phyloP scores from a whole-genome alignment of 2,113 vertebrate species.

The Actinemys pallida region DNA sequence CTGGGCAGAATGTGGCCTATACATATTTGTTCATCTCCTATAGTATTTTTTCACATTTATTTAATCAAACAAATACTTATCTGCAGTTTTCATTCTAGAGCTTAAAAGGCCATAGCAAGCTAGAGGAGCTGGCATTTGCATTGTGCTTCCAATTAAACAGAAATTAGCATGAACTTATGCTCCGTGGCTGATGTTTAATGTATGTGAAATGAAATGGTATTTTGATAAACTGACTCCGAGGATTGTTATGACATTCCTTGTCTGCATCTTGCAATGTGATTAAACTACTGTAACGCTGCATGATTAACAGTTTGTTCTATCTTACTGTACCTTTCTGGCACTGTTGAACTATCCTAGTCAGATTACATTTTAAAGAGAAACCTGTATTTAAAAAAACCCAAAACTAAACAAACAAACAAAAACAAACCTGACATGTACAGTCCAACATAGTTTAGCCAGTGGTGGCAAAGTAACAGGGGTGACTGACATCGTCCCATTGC shows the following conservation, averaged over 20 bases:
- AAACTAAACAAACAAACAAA: not conserved
- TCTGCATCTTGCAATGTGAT: not conserved
- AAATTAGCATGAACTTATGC: conserved; percentile 1
- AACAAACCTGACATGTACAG: not conserved
- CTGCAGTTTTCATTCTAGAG: conserved; percentile 4
- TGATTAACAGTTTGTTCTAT: not conserved
- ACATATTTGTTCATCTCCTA: not conserved
- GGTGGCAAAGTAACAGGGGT: not conserved
- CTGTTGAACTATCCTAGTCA: not conserved
- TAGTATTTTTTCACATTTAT: not conserved
- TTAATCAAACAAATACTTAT: conserved; percentile 1
- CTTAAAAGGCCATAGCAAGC: not conserved
- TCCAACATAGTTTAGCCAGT: not conserved
- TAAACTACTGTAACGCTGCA: not conserved
- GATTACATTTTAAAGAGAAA: not conserved
- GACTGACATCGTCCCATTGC: not conserved
- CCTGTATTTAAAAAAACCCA: not conserved
- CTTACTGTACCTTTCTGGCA: not conserved
- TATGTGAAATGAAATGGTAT: conserved; percentile 10
- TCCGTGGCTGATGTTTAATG: conserved; percentile 26
- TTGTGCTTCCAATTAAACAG: conserved; percentile 34
- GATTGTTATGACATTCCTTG: conserved; percentile 8
- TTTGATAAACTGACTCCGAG: conserved; percentile 34
- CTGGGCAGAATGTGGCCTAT: not conserved
- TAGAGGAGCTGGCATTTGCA: not conserved